Base-by-base conservation (phyloP, 2,888 invertebrate genomes). In the Agriotes lineatus region DNA sequence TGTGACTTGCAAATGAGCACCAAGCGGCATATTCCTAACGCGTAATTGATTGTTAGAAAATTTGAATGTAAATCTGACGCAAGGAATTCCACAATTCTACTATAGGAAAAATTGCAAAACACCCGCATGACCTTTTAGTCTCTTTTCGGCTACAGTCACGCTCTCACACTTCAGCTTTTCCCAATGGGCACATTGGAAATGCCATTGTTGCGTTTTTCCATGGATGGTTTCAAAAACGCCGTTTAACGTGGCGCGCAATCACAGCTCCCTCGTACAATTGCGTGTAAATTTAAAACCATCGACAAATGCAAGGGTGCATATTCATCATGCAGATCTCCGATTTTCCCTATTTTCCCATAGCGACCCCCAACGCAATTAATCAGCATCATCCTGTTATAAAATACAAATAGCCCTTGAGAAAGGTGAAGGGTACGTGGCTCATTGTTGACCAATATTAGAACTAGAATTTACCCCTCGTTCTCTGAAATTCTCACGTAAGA, bases 401-500 rank as follows among this genome's bases (percentile, higher is more conserved):
- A 62, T 66, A 69, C 45, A 66, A 61, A 57, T 44, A 48, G 33
- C 67, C 37, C 63, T 60, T 60, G 69, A 69, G 69, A 65, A 69
- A 66, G 65, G 66, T 52, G 60, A 69, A 66, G 69, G 69, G 65
- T 65, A 61, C 33, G 12, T 10, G 14, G 20, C 14, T 35, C 39
- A 62, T 59, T 61, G 59, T 59, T 48, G 64, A 50, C 60, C 63
- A 59, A 39, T 60, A 54, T 52, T 48, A 56, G 57, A 69, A 69
- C 69, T 60, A 59, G 69, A 69, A 57, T 57, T 56, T 61, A 61
- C 61, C 69, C 56, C 42, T 50, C 9, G 35, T 22, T 52, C 37
- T 65, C 25, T 57, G 58, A 66, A 69, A 65, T 69, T 69, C 69
- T 69, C 69, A 69, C 69, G 69, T 69, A 62, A 65, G 65, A 69